Percentiles rank a stretch among this genome's conserved stretches.
Conservation (phyloP, 2,797 vertebrate species). For the Eulemur coronatus region DNA sequence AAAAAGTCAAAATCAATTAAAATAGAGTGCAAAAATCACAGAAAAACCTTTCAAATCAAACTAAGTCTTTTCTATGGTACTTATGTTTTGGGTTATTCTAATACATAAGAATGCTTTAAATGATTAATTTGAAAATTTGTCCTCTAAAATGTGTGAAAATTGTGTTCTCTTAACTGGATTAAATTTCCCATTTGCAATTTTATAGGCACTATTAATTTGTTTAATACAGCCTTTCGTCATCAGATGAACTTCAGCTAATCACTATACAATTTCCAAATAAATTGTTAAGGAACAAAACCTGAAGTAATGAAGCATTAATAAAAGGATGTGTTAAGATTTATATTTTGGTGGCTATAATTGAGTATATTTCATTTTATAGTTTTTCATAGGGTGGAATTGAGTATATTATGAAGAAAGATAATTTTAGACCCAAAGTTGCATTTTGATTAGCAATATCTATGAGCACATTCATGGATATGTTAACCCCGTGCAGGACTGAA, state of each 20-base stretch:
- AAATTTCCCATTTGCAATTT: neutral
- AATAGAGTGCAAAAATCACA: neutral
- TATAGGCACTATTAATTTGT: neutral
- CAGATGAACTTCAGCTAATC: neutral
- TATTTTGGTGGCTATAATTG: neutral
- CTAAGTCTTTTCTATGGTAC: neutral
- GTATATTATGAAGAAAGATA: neutral
- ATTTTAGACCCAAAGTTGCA: neutral
- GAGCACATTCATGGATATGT: neutral
- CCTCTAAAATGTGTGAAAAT: neutral
- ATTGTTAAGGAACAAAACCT: neutral
- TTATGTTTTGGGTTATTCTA: neutral
- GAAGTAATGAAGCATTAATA: neutral
- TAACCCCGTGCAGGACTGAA: neutral
- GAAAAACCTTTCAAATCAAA: neutral
- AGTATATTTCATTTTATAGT: neutral
- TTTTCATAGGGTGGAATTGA: neutral
- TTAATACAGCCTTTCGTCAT: neutral
- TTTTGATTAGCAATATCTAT: neutral
- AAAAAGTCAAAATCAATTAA: slow-evolving; percentile 5
- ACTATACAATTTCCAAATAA: neutral
- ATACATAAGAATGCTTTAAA: neutral
- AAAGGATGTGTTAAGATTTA: neutral
- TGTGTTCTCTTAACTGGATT: neutral
- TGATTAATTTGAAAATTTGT: neutral